Base-by-base conservation (phyloP, 2,888 invertebrate genomes). In the Eutolmus rufibarbis region DNA sequence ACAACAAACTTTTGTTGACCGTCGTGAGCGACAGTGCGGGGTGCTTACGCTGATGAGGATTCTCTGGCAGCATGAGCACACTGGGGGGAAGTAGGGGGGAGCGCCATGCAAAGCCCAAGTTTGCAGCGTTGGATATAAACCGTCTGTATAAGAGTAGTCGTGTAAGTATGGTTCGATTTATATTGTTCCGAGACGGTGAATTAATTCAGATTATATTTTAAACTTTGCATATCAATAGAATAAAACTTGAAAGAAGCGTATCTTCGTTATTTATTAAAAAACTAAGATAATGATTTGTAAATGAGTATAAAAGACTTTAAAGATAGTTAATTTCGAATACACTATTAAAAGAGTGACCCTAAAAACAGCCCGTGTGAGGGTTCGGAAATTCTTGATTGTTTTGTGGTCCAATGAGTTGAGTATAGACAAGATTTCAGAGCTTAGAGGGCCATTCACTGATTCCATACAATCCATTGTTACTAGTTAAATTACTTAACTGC, bases 41-140 rank as follows among this genome's bases (percentile, higher is more conserved):
- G 91, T 91, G 91, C 90, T 92, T 92, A 92, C 92, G 93, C 93
- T 93, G 92, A 93, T 93, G 93, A 93, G 92, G 93, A 92, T 92
- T 93, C 92, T 91, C 91, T 92, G 92, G 92, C 93, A 93, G 93
- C 91, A 93, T 93, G 93, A 93, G 92, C 91, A 93, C 93, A 92
- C 91, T 92, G 93, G 93, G 93, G 91, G 93, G 93, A 92, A 93
- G 92, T 93, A 93, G 92, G 92, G 93, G 92, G 92, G 93, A 93
- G 92, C 93, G 93, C 91, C 92, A 93, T 92, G 92, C 93, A 92
- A 98, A 98, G 95, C 96, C 96, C 94, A 98, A 98, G 95, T 98
- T 95, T 95, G 97, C 97, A 94, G 96, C 98, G 93, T 95, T 98
- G 95, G 98, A 98, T 95, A 98, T 98, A 95, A 98, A 98, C 96